These are phyloP conservation scores for Anoplophora glabripennis DNA, from an alignment of 1,140 invertebrate genomes.

Conservation along the genomic window DNA sequence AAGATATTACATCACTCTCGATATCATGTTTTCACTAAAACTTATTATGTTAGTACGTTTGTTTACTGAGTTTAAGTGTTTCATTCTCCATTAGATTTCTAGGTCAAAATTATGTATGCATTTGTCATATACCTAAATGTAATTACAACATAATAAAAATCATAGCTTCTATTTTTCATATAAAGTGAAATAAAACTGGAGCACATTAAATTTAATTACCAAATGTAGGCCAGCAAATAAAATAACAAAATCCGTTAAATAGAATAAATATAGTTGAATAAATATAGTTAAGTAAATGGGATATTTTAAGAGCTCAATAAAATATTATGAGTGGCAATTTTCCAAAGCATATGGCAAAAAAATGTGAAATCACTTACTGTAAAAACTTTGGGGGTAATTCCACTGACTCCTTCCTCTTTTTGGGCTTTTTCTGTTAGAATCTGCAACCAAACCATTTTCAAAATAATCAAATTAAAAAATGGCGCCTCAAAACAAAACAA, in stretches of 20 bases:
- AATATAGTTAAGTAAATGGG: background rate
- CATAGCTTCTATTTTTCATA: background rate
- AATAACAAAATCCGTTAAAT: no score
- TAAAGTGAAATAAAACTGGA: background rate
- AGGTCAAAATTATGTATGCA: no score
- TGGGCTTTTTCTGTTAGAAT: constrained; percentile 60
- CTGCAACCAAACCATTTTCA: constrained; percentile 50
- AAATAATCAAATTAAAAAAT: constrained; percentile 17
- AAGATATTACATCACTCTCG: constrained; percentile 8
- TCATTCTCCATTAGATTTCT: no score
- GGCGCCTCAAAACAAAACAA: constrained; percentile 21
- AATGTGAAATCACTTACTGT: constrained; percentile 51
- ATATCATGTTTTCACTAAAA: background rate
- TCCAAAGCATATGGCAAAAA: background rate
- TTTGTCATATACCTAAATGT: no score
- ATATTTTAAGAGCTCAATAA: no score
- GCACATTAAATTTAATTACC: background rate
- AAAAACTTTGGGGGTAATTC: constrained; percentile 62
- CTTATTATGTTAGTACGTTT: background rate
- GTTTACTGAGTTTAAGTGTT: no score
- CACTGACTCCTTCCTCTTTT: constrained; percentile 62
- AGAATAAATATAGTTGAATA: no score
- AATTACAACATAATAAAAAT: background rate
- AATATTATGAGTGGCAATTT: background rate
- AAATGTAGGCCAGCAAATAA: background rate